Base-by-base conservation (phyloP, 2,888 invertebrate species). In the Yponomeuta sedellus region DNA sequence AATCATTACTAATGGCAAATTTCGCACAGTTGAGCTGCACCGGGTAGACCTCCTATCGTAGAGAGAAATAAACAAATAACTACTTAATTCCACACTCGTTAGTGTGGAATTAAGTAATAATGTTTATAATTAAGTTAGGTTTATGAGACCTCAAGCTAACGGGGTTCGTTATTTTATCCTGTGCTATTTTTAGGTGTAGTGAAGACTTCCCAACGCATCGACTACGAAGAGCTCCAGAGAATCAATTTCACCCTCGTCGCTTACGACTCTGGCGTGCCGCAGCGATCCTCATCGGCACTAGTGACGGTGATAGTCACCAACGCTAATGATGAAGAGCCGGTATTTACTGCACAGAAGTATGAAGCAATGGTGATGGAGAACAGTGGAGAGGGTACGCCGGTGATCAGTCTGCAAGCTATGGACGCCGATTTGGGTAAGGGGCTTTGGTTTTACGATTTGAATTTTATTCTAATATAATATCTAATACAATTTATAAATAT, bases 321-420 rank as follows among this genome's bases (percentile, higher is more conserved):
- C 78, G 93, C 96, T 0, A 98, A 98, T 74, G 98, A 98, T 75
- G 96, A 97, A 77, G 94, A 95, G 77, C 98, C 98, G 0, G 90
- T 92, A 64, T 98, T 98, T 80, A 91, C 92, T 0, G 92, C 93
- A 69, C 84, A 86, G 20, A 84, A 87, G 10, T 97, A 97, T 77
- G 93, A 94, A 66, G 95, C 95, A 0, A 92, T 92, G 0, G 92
- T 97, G 1, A 88, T 93, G 0, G 97, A 98, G 81, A 96, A 97
- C 77, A 93, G 96, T 0, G 92, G 93, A 0, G 92, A 92, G 0
- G 96, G 95, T 0, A 96, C 96, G 0, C 92, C 92, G 4, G 94
- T 97, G 0, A 87, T 95, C 0, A 93, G 93, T 58, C 95, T 97
- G 0, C 93, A 92, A 68, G 97, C 97, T 0, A 90, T 91, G 0